phyloP scores from a whole-genome alignment of 2,888 invertebrate genomes.

The Tenthredo scrophulariae region DNA sequence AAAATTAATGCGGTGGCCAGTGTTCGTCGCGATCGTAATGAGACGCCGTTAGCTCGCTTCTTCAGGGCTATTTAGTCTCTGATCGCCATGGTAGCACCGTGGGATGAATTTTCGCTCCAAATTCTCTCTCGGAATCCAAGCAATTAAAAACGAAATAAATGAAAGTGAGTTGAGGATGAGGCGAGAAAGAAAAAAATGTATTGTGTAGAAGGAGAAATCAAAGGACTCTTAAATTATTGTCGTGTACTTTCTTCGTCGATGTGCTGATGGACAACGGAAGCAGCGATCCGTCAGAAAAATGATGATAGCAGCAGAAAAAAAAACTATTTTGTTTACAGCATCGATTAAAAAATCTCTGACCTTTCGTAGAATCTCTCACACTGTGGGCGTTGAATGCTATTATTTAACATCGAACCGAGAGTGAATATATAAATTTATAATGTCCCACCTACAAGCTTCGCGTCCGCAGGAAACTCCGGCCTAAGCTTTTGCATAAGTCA shows the following conservation, averaged over 20 bases:
- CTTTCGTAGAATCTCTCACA: constrained; percentile 54
- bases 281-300: background rate
- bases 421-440: constrained; percentile 64
- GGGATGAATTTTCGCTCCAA: background rate
- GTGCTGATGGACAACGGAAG: background rate
- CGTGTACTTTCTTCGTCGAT: background rate
- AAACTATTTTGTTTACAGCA: background rate
- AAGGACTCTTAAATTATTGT: background rate
- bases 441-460: constrained; percentile 59
- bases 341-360: constrained; percentile 43
- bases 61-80: constrained; percentile 7
- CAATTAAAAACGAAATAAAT: background rate
- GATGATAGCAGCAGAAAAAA: background rate
- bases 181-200: background rate
- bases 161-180: background rate
- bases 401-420: constrained; percentile 61
- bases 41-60: background rate
- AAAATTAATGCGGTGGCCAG: constrained; percentile 17
- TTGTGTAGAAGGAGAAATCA: background rate
- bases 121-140: constrained; percentile 16
- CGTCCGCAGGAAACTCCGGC: constrained; percentile 43
- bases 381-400: constrained; percentile 63
- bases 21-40: constrained; percentile 8
- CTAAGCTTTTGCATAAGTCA: constrained; percentile 59
- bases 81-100: background rate